Percentiles rank a stretch among this genome's conserved stretches.
Conservation (phyloP, 1,140 invertebrate genomes). For the Drosophila elegans region DNA sequence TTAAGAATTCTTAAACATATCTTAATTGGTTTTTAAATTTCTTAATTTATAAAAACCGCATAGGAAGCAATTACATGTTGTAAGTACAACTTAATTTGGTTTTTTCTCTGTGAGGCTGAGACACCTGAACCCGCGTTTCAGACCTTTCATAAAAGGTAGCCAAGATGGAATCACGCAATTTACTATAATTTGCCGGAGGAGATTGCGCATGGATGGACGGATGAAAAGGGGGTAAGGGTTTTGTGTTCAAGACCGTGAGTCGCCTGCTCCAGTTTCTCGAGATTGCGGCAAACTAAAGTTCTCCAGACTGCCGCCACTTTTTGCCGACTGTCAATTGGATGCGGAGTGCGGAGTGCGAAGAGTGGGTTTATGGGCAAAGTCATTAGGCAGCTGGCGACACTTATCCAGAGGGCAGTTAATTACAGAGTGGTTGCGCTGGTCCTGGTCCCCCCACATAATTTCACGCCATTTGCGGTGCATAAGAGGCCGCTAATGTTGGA, state of each 20-base stretch:
- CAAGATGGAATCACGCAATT: conserved; percentile 72
- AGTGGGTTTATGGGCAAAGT: conserved; percentile 72
- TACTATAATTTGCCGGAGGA: conserved; percentile 71
- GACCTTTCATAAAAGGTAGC: conserved; percentile 48
- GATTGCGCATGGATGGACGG: conserved; percentile 15
- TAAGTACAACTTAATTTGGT: neutral
- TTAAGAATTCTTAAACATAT: no score
- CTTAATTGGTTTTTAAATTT: no score
- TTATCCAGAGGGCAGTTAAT: conserved; percentile 70
- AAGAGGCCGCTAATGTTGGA: conserved; percentile 57
- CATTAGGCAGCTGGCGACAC: conserved; percentile 77
- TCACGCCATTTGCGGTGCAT: conserved; percentile 73
- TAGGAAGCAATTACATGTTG: neutral
- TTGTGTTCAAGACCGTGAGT: conserved; percentile 3
- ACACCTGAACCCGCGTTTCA: conserved; percentile 45
- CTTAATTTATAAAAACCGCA: no score
- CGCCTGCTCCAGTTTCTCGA: conserved; percentile 64
- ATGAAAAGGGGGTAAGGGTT: neutral
- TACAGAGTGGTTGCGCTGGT: conserved; percentile 58
- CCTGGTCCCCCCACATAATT: conserved; percentile 54
- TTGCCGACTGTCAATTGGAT: conserved; percentile 59
- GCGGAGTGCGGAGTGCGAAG: conserved; percentile 28
- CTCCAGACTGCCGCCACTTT: conserved; percentile 24
- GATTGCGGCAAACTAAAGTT: conserved; percentile 59
- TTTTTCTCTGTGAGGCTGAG: conserved; percentile 11